Conservation (phyloP, 2,888 invertebrate genomes). For the Halictus ligatus region DNA sequence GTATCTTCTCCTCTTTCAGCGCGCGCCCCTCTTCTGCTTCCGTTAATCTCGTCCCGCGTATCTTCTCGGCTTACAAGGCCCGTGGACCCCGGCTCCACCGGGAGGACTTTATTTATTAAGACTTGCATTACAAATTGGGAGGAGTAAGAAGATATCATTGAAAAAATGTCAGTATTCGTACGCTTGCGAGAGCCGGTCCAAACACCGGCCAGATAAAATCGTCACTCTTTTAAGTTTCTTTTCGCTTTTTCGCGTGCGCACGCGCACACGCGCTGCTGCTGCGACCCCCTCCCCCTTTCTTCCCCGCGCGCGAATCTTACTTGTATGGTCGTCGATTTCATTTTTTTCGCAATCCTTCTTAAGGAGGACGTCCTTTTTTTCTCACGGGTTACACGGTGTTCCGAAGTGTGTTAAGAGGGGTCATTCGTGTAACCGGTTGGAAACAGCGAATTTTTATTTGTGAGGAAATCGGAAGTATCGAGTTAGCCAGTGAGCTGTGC, state of each 20-base stretch:
- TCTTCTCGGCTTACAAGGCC: conserved; percentile 67
- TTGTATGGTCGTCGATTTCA: background rate
- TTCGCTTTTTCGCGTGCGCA: background rate
- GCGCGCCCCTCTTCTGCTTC: conserved; percentile 56
- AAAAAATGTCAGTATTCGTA: conserved; percentile 66
- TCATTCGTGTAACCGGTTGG: background rate
- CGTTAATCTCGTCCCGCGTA: conserved; percentile 69
- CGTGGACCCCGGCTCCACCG: conserved; percentile 45
- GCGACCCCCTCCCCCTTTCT: background rate
- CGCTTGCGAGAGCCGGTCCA: conserved; percentile 12
- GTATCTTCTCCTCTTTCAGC: conserved; percentile 67
- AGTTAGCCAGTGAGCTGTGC: background rate
- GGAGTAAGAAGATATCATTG: conserved; percentile 63
- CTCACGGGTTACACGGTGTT: conserved; percentile 57
- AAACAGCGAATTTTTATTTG: background rate
- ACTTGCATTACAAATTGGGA: conserved; percentile 71
- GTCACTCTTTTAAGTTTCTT: conserved; percentile 28
- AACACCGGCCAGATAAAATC: conserved; percentile 60
- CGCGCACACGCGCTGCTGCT: background rate
- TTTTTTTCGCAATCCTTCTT: background rate
- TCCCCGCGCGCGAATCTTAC: background rate
- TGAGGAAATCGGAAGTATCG: background rate
- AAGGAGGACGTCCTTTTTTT: background rate
- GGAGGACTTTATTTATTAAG: conserved; percentile 71
- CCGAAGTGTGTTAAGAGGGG: conserved; percentile 45